phyloP scores from a whole-genome alignment of 2,113 vertebrate species.

The Leptobrachium leishanense region DNA sequence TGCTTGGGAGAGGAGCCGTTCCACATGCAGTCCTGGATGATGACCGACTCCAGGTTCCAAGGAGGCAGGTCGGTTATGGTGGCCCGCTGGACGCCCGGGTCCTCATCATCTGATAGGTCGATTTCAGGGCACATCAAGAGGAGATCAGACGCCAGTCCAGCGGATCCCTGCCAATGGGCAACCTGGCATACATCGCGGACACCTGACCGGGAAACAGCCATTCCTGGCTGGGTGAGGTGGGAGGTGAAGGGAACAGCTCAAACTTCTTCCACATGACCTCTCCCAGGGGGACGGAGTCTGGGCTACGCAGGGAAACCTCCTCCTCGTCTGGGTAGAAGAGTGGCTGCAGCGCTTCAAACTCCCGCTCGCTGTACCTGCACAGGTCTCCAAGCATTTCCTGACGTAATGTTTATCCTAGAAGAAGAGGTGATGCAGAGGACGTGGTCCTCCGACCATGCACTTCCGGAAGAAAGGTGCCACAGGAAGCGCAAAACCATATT shows the following conservation, averaged over 20 bases:
- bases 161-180: conserved; percentile 70
- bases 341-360: conserved; percentile 96
- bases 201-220: conserved; percentile 61
- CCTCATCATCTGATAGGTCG: conserved; percentile 76
- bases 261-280: conserved; percentile 99
- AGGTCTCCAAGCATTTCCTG: conserved; percentile 85
- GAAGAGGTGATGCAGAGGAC: neutral
- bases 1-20: conserved; percentile 92
- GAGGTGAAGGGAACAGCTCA: conserved; percentile 93
- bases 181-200: conserved; percentile 60
- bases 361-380: conserved; percentile 92
- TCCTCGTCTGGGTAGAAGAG: conserved; percentile 98
- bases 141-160: conserved; percentile 92
- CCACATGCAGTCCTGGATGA: conserved; percentile 99
- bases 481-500: no score
- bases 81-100: conserved; percentile 72
- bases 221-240: conserved; percentile 91
- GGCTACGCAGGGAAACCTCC: conserved; percentile 94
- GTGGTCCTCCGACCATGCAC: conserved; percentile 18
- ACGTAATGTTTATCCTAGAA: conserved; percentile 1
- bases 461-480: neutral
- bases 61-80: conserved; percentile 73
- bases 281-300: conserved; percentile 91
- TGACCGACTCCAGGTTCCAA: conserved; percentile 86
- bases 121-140: conserved; percentile 82